Conservation (phyloP, 2,888 invertebrate species). For the Limnephilus marmoratus region DNA sequence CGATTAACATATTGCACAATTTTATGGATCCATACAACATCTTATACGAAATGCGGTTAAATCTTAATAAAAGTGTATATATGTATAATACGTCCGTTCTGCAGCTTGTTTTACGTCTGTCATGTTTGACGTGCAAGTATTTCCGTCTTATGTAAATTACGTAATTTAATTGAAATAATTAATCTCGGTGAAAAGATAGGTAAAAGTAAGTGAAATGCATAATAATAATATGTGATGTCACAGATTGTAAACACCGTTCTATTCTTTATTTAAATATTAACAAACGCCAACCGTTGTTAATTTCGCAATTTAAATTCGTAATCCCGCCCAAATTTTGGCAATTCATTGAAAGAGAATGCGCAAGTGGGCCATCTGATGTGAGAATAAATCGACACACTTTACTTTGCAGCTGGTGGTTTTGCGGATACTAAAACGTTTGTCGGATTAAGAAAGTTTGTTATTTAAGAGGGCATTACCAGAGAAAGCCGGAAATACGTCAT, state of each 20-base stretch:
- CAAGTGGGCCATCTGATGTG: neutral
- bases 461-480: too few species aligned
- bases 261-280: neutral
- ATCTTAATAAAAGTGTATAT: neutral
- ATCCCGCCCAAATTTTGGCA: neutral
- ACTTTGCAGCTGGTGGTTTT: neutral
- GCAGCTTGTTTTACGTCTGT: neutral
- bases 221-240: neutral
- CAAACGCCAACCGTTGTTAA: neutral
- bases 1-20: too few species aligned
- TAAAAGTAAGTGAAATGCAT: neutral
- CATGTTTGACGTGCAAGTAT: neutral
- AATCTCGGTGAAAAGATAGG: neutral
- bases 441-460: too few species aligned
- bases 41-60: neutral
- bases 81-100: neutral
- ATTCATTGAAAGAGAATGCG: neutral
- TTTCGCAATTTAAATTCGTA: neutral
- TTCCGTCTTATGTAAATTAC: conserved; percentile 2
- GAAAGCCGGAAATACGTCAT: too few species aligned
- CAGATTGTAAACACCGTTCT: neutral
- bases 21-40: neutral
- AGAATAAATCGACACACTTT: neutral
- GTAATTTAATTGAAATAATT: conserved; percentile 2
- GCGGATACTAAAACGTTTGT: neutral